These are phyloP conservation scores for Xiphorhynchus erythropygius DNA, from an alignment of 2,797 vertebrate genomes.

Conservation along the genomic window DNA sequence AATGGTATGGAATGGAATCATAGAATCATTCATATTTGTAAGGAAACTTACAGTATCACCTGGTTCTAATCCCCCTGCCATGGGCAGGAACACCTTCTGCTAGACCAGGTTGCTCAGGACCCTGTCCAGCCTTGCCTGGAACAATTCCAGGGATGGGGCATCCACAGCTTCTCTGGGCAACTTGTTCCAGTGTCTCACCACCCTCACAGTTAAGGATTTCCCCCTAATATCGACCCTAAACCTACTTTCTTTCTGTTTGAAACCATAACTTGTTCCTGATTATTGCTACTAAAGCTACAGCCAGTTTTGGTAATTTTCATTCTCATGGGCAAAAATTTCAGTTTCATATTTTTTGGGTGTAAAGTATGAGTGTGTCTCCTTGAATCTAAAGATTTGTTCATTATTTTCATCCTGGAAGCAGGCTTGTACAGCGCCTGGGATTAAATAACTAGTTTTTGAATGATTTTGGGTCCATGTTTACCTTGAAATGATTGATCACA, in stretches of 20 bases:
- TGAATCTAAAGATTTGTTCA: neutral
- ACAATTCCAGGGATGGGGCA: neutral
- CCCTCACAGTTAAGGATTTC: neutral
- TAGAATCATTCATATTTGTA: neutral
- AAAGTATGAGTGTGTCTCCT: neutral
- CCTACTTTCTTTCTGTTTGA: neutral
- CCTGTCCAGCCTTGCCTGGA: neutral
- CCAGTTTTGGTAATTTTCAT: neutral
- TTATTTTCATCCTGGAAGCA: neutral
- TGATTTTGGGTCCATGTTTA: neutral
- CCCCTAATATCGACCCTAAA: neutral
- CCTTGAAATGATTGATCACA: neutral
- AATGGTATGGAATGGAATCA: neutral
- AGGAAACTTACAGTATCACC: neutral
- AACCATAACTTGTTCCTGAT: neutral
- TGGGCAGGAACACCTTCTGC: neutral
- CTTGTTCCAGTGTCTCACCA: neutral
- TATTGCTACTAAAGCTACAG: neutral
- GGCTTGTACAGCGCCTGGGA: neutral
- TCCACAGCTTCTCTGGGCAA: neutral
- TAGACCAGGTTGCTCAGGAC: neutral
- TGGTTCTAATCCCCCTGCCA: neutral
- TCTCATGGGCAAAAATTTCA: neutral
- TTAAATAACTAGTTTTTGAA: neutral
- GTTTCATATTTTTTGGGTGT: neutral